A percentile compares a stretch with the other conserved stretches of the same genome.
phyloP scores from a whole-genome alignment of 2,113 vertebrate genomes.

The Odontophorus gujanensis region DNA sequence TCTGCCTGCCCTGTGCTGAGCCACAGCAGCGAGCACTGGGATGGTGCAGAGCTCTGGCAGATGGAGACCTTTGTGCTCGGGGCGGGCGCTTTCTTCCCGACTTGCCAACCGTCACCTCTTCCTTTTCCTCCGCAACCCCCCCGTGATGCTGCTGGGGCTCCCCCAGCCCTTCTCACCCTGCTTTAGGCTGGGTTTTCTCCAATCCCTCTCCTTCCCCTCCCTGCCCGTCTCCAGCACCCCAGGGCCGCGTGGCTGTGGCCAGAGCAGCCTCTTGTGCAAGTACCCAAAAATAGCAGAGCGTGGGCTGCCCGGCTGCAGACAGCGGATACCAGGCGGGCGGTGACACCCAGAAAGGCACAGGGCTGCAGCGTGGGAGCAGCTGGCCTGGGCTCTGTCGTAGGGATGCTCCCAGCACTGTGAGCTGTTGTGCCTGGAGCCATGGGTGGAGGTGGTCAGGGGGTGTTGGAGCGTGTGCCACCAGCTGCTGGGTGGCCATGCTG shows the following conservation, averaged over 20 bases:
- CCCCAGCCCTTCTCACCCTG: background rate
- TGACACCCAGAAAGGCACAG: conserved; percentile 20
- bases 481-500: background rate
- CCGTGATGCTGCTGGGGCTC: background rate
- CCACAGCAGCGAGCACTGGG: conserved; percentile 7
- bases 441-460: background rate
- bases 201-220: background rate
- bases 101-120: background rate
- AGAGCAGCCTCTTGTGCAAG: conserved; percentile 51
- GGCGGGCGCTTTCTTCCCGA: background rate
- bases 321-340: conserved; percentile 59
- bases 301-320: conserved; percentile 54
- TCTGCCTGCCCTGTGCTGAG: background rate
- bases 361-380: background rate
- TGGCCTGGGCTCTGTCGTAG: background rate
- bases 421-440: background rate
- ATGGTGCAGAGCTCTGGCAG: conserved; percentile 26
- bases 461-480: fast-evolving
- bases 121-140: background rate
- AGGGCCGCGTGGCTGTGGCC: background rate
- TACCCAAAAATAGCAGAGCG: conserved; percentile 45
- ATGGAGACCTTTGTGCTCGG: conserved; percentile 1
- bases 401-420: conserved; percentile 13
- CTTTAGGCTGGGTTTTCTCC: background rate
- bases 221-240: background rate